phyloP scores from a whole-genome alignment of 2,888 invertebrate species.

The Palloptera scutellata region DNA sequence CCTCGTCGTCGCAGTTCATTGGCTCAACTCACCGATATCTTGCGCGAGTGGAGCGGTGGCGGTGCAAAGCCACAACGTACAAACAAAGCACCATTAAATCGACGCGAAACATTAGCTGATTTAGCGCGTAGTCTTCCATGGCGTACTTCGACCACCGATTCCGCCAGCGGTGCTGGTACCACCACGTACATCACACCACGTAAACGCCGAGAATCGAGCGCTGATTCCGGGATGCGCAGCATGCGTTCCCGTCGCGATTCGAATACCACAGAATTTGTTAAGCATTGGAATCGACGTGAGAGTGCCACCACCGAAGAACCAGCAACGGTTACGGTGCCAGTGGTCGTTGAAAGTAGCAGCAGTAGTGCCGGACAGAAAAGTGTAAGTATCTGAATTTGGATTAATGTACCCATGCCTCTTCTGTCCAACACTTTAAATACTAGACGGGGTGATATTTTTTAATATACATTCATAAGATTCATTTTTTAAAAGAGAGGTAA shows the following conservation, averaged over 20 bases:
- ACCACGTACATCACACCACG: constrained; percentile 65
- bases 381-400: constrained; percentile 41
- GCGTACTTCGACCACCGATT: constrained; percentile 73
- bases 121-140: constrained; percentile 85
- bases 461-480: too few relatives aligned
- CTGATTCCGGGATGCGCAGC: constrained; percentile 84
- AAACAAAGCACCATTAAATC: constrained; percentile 73
- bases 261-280: constrained; percentile 77
- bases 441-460: too few relatives aligned
- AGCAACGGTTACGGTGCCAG: constrained; percentile 43
- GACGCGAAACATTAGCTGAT: constrained; percentile 88
- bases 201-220: constrained; percentile 87
- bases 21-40: constrained; percentile 87
- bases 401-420: background rate
- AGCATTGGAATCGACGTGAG: constrained; percentile 76
- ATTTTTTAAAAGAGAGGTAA: too few relatives aligned
- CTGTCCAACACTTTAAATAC: too few relatives aligned
- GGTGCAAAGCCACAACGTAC: constrained; percentile 63
- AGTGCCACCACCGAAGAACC: constrained; percentile 65
- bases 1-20: constrained; percentile 84
- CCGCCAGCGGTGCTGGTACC: constrained; percentile 61
- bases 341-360: constrained; percentile 46
- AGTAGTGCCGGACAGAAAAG: constrained; percentile 36
- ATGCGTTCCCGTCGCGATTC: constrained; percentile 79
- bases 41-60: constrained; percentile 85